A percentile compares a stretch with the other conserved stretches of the same genome.
Conservation (phyloP, 1,140 invertebrate genomes). For the Hormaphis cornu region DNA sequence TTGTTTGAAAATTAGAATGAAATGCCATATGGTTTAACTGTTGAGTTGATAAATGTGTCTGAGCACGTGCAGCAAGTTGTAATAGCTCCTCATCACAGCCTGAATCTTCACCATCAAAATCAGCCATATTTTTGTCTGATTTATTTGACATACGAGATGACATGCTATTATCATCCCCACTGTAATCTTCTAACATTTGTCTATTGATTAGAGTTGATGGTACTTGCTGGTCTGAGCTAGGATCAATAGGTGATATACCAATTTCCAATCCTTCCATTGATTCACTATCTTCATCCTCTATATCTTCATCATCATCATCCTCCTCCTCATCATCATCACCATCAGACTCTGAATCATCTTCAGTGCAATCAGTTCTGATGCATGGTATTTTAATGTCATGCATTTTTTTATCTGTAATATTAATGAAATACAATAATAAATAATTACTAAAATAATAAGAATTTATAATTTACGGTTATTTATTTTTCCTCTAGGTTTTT, state of each 20-base stretch:
- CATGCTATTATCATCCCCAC: constrained; percentile 64
- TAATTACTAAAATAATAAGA: background rate
- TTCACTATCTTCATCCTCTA: constrained; percentile 41
- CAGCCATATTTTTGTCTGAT: constrained; percentile 90
- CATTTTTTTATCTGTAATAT: constrained; percentile 22
- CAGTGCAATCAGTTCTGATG: constrained; percentile 12
- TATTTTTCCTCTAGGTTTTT: constrained; percentile 11
- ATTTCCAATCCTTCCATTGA: constrained; percentile 35
- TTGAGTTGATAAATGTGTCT: constrained; percentile 38
- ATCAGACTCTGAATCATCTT: constrained; percentile 36
- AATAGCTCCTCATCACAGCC: constrained; percentile 78
- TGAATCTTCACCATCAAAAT: constrained; percentile 84
- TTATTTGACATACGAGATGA: constrained; percentile 83
- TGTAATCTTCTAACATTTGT: constrained; percentile 54
- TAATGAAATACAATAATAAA: background rate
- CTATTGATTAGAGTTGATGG: constrained; percentile 36
- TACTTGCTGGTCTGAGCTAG: constrained; percentile 37
- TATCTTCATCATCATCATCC: constrained; percentile 39
- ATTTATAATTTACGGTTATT: constrained; percentile 14
- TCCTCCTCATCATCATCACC: constrained; percentile 39
- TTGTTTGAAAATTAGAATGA: constrained; percentile 36
- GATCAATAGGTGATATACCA: constrained; percentile 27
- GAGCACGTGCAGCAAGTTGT: constrained; percentile 52
- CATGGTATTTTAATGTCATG: constrained; percentile 12
- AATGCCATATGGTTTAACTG: constrained; percentile 42